These are phyloP conservation scores for Sebastes schlegelii DNA, from an alignment of 2,113 vertebrate species.

Conservation along the genomic window DNA sequence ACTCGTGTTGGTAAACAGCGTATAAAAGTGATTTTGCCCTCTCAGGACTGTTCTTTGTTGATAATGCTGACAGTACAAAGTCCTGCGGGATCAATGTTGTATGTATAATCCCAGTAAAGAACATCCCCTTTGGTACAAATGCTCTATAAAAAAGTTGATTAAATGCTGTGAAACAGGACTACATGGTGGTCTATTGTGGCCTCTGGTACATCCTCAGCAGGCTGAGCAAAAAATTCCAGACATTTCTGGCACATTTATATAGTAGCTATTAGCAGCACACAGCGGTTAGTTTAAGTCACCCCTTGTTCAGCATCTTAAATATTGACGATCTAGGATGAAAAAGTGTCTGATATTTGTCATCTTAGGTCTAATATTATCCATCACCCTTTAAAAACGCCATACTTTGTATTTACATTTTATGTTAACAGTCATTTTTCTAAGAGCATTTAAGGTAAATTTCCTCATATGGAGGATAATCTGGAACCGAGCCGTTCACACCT, in stretches of 20 bases:
- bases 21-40: not conserved
- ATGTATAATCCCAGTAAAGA: conserved; percentile 9
- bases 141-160: conserved; percentile 13
- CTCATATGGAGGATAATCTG: not conserved
- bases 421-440: not conserved
- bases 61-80: not conserved
- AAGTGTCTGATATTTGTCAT: not conserved
- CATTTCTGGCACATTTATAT: not conserved
- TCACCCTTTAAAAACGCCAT: not conserved
- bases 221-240: not conserved
- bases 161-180: conserved; percentile 11
- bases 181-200: not conserved
- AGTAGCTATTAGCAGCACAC: not conserved
- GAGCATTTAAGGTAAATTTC: not conserved
- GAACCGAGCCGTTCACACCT: not conserved
- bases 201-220: not conserved
- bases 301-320: not conserved
- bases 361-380: not conserved
- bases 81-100: conserved; percentile 5
- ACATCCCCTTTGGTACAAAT: conserved; percentile 13
- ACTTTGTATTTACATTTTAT: not conserved
- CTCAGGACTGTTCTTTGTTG: not conserved
- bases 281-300: not conserved
- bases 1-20: not conserved
- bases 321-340: not conserved